Base-by-base conservation (phyloP, 2,888 invertebrate genomes). In the Protonemura montana region DNA sequence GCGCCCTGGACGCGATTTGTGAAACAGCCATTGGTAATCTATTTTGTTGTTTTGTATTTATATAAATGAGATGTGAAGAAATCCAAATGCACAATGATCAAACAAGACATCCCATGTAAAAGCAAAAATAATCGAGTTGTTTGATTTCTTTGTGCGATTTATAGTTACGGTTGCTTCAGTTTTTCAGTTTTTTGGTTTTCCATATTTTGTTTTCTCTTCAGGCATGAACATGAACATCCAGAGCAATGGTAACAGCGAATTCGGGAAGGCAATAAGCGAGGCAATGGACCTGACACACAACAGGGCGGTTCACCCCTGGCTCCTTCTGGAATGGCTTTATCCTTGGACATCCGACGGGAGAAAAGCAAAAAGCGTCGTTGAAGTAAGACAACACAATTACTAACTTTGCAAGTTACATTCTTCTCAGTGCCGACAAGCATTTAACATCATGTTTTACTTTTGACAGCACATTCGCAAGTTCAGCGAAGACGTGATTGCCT, bases 1-100 rank as follows among this genome's bases (percentile, higher is more conserved):
- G 88, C 5, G 87, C 88, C 5, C 76, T 88, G 86, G 88, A 88
- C 76, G 87, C 87, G 25, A 88, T 88, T 0, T 87, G 87, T 0
- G 87, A 86, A 76, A 88, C 87, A 10, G 87, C 88, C 42, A 80
- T 88, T 81, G 88, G 88, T 21, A 86, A 87, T 28, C 87, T 87
- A 5, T 35, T 35, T 35, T 35, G 5, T 35, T 35, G 10, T 25
- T 76, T 76, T 21, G 21, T 5, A 21, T 26, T 5, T 26, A 76
- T n/a, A n/a, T n/a, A n/a, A n/a, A n/a, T n/a, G n/a, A n/a, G n/a
- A 76, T 76, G 3, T 26, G 5, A 76, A 3, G 5, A 25, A 76
- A 3, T 76, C 3, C n/a, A 21, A 76, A 25, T 76, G 26, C 5
- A 76, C 10, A 35, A 10, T n/a, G n/a, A n/a, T n/a, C n/a, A n/a